Evolutionary conservation across 1,140 invertebrate species (phyloP), one percentile per base, ranked within the genome.

Genomic region (Thereuonema tuberculata): DNA sequence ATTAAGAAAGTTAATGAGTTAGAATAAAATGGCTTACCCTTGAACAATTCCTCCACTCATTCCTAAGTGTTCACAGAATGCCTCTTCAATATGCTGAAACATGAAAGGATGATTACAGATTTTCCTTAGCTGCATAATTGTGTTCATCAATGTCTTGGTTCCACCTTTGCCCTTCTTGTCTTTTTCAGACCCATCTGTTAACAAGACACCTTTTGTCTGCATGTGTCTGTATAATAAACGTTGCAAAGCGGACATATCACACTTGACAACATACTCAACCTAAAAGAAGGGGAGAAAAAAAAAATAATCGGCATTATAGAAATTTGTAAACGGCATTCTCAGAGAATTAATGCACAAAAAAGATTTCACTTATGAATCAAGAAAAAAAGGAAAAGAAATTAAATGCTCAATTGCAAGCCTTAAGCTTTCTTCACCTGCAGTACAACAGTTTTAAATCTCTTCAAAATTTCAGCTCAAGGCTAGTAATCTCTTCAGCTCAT

Each of bases 41-140:
- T 80, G 78, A 49, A 89, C 83, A 46, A 87, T 79, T 23, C 82
- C 26, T 61, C 68, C 72, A 43, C 64, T 64, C 59, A 71, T 70
- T 9, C 87, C 88, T 58, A 88, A 77, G 67, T 95, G 89, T 68
- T 94, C 89, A 69, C 89, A 89, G 75, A 95, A 91, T 69, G 94
- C 95, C 72, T 98, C 93, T 75, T 99, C 96, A 66, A 99, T 96
- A 68, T 92, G 88, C 75, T 90, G 89, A 77, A 98, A 99, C 88
- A 99, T 96, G 75, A 98, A 99, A 1, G 96, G 96, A 81, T 99
- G 96, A 77, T 99, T 99, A 75, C 95, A 98, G 29, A 99, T 82
- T 76, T 99, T 99, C 56, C 95, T 79, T 62, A 99, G 74, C 73
- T 99, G 96, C 65, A 99, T 95, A 67, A 99, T 96, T 0, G 94